phyloP scores from a whole-genome alignment of 2,888 invertebrate genomes.

The Uloborus plumipes region DNA sequence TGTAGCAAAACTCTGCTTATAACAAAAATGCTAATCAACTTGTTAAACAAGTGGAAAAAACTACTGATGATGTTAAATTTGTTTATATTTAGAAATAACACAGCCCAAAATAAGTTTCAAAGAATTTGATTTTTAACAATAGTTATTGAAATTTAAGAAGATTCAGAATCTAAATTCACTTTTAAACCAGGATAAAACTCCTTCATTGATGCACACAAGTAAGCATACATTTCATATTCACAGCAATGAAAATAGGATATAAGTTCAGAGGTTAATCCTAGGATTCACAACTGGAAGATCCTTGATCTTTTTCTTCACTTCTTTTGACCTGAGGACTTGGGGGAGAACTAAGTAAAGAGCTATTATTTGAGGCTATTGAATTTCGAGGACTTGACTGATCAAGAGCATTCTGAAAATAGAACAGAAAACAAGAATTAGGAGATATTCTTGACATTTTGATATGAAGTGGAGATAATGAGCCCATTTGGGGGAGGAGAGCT shows the following conservation, averaged over 20 bases:
- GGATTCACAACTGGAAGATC: constrained; percentile 57
- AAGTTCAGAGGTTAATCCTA: constrained; percentile 1
- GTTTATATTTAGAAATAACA: too few relatives aligned
- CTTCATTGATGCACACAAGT: not conserved
- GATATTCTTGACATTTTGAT: not conserved
- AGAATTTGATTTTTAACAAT: too few relatives aligned
- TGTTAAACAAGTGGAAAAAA: too few relatives aligned
- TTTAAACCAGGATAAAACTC: not conserved
- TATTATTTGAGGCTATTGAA: constrained; percentile 61
- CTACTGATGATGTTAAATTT: too few relatives aligned
- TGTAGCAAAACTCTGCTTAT: too few relatives aligned
- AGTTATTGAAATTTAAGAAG: too few relatives aligned
- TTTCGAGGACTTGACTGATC: constrained; percentile 62
- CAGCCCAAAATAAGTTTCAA: too few relatives aligned
- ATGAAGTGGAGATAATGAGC: too few relatives aligned
- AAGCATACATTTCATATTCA: not conserved
- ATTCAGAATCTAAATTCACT: too few relatives aligned
- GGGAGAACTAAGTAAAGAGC: constrained; percentile 57
- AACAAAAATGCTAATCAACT: too few relatives aligned
- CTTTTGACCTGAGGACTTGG: constrained; percentile 49
- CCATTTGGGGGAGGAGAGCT: too few relatives aligned
- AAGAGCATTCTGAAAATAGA: constrained; percentile 21
- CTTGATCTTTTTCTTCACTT: constrained; percentile 49
- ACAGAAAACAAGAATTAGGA: not conserved
- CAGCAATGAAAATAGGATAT: too few relatives aligned